Evolutionary conservation across 2,113 vertebrate genomes (phyloP).

Genomic region (Thomomys bottae): DNA sequence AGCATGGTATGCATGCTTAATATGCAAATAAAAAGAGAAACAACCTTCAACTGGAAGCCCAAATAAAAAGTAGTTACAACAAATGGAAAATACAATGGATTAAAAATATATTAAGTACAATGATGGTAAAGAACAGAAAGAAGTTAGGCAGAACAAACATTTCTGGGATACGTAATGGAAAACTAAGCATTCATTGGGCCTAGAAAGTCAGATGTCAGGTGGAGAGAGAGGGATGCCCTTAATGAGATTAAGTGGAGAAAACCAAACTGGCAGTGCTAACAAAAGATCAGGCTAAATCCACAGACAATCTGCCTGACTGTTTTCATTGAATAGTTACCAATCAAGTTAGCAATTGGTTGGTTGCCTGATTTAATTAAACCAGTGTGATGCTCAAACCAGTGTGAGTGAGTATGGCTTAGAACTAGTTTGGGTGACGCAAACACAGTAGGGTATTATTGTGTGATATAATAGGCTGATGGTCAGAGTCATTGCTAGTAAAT

Average conservation of each 20-base stretch:
- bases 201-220: constrained; percentile 55
- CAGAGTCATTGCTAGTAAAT: constrained; percentile 42
- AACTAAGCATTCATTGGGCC: constrained; percentile 52
- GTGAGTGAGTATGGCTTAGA: constrained; percentile 57
- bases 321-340: constrained; percentile 56
- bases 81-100: constrained; percentile 57
- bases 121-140: constrained; percentile 56
- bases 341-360: constrained; percentile 62
- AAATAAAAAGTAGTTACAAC: constrained; percentile 45
- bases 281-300: constrained; percentile 59
- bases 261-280: constrained; percentile 64
- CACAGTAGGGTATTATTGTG: constrained; percentile 71
- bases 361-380: constrained; percentile 78
- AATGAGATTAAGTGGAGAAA: constrained; percentile 71
- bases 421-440: constrained; percentile 61
- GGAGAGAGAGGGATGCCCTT: constrained; percentile 2
- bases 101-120: constrained; percentile 43
- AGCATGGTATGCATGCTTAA: constrained; percentile 45
- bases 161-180: constrained; percentile 68
- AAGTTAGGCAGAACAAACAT: constrained; percentile 53
- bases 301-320: constrained; percentile 65
- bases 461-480: background rate
- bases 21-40: constrained; percentile 33
- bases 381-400: constrained; percentile 66
- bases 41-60: constrained; percentile 30